phyloP scores from a whole-genome alignment of 2,888 invertebrate genomes.

The Labia minor region DNA sequence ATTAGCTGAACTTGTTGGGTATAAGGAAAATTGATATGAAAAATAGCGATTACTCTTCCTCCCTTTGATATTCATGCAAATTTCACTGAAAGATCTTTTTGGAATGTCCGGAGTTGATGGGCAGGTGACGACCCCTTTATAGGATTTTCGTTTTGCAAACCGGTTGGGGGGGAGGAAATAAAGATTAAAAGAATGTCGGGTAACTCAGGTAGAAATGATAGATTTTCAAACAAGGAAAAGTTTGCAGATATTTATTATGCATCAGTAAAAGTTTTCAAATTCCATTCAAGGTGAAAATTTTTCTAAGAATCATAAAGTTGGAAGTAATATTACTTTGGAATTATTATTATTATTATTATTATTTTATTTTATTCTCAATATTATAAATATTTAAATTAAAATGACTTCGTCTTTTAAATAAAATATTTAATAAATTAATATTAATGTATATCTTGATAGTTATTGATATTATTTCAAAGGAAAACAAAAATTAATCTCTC shows the following conservation, averaged over 20 bases:
- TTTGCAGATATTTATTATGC: background rate
- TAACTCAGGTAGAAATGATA: background rate
- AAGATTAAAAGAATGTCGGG: background rate
- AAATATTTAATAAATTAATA: too few species aligned
- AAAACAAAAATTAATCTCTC: too few species aligned
- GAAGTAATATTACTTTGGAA: too few species aligned
- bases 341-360: too few species aligned
- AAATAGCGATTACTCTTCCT: background rate
- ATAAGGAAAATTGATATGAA: too few species aligned
- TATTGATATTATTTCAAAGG: too few species aligned
- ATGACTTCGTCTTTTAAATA: too few species aligned
- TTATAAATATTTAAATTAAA: too few species aligned
- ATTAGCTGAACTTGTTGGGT: too few species aligned
- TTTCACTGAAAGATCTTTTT: background rate
- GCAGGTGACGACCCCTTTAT: background rate
- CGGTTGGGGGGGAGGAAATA: background rate
- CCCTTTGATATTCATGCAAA: background rate
- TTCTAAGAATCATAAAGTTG: too few species aligned
- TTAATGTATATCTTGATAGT: too few species aligned
- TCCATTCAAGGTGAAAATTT: background rate
- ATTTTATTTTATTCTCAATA: too few species aligned
- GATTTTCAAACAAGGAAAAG: background rate
- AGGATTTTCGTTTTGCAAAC: background rate
- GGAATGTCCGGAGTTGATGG: background rate
- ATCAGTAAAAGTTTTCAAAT: background rate